A percentile compares a stretch with the other conserved stretches of the same genome.
Conservation (phyloP, 2,113 vertebrate species). For the Leucopsar rothschildi region DNA sequence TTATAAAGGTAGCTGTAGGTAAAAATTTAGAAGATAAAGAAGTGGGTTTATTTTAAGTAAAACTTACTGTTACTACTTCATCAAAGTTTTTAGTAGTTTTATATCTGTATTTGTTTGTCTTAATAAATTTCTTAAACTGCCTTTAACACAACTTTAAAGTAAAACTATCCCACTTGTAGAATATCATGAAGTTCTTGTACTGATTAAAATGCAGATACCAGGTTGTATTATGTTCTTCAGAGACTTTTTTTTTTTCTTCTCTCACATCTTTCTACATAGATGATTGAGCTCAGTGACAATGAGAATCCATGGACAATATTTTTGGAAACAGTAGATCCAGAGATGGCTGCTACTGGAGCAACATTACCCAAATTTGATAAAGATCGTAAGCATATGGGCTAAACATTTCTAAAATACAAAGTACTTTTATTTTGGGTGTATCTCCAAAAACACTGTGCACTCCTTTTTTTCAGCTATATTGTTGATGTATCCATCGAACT, state of each 20-base stretch:
- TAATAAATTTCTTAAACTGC: neutral
- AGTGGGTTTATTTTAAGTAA: neutral
- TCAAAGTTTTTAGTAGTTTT: neutral
- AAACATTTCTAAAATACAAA: neutral
- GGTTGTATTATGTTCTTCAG: neutral
- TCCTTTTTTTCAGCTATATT: rapidly evolving
- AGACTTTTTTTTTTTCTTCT: neutral
- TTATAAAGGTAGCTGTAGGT: neutral
- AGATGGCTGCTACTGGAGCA: conserved; percentile 95
- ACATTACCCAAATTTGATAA: conserved; percentile 99
- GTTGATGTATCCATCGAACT: neutral
- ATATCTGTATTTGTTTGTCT: neutral
- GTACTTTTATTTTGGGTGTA: neutral
- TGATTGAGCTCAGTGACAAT: conserved; percentile 98
- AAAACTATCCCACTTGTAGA: neutral
- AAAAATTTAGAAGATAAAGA: neutral
- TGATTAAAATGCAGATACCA: neutral
- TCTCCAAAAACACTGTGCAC: neutral
- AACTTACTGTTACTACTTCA: neutral
- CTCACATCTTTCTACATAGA: conserved; percentile 71
- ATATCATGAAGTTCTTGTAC: neutral
- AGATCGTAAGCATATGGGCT: conserved; percentile 87
- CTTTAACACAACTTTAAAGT: neutral
- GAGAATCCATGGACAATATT: conserved; percentile 99
- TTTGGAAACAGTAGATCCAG: conserved; percentile 97